Conservation (phyloP, 2,797 vertebrate species). For the Otus scops region DNA sequence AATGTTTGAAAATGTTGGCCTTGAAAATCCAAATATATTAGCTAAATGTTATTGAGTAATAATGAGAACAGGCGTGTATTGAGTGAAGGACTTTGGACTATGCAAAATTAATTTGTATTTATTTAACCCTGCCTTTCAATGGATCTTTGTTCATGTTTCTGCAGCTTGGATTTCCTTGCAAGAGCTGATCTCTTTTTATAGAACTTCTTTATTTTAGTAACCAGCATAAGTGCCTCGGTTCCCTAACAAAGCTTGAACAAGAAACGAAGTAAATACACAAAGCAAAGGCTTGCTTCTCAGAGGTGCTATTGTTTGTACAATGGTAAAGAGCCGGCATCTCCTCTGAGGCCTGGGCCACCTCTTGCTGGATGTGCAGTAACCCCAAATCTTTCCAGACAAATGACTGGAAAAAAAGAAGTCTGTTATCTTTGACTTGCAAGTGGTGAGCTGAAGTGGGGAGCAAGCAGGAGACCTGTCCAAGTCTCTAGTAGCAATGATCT, state of each 20-base stretch:
- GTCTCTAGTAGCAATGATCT: slow-evolving; percentile 1
- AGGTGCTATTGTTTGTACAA: slow-evolving; percentile 67
- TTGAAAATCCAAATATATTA: slow-evolving; percentile 60
- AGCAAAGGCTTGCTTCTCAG: slow-evolving; percentile 54
- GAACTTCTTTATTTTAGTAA: slow-evolving; percentile 53
- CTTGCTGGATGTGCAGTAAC: slow-evolving; percentile 48
- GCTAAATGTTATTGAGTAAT: slow-evolving; percentile 60
- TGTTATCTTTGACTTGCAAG: slow-evolving; percentile 43
- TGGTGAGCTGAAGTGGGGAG: slow-evolving; percentile 6
- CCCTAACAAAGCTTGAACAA: slow-evolving; percentile 57
- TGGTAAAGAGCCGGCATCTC: neutral
- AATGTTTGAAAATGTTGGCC: slow-evolving; percentile 58
- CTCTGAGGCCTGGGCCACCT: slow-evolving; percentile 18
- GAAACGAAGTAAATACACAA: slow-evolving; percentile 61
- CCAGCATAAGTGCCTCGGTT: slow-evolving; percentile 47
- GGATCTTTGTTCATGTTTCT: slow-evolving; percentile 53
- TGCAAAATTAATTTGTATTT: slow-evolving; percentile 67
- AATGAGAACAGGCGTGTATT: slow-evolving; percentile 35
- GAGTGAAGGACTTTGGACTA: slow-evolving; percentile 48
- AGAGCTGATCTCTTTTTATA: slow-evolving; percentile 52
- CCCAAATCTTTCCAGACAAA: slow-evolving; percentile 56
- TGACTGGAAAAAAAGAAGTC: slow-evolving; percentile 49
- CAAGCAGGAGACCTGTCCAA: slow-evolving; percentile 17
- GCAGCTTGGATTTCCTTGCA: slow-evolving; percentile 40
- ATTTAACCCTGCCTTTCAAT: slow-evolving; percentile 61